Evolutionary conservation across 2,113 vertebrate species (phyloP), one percentile per base, ranked within the genome.

Genomic region (Cyanistes caeruleus): DNA sequence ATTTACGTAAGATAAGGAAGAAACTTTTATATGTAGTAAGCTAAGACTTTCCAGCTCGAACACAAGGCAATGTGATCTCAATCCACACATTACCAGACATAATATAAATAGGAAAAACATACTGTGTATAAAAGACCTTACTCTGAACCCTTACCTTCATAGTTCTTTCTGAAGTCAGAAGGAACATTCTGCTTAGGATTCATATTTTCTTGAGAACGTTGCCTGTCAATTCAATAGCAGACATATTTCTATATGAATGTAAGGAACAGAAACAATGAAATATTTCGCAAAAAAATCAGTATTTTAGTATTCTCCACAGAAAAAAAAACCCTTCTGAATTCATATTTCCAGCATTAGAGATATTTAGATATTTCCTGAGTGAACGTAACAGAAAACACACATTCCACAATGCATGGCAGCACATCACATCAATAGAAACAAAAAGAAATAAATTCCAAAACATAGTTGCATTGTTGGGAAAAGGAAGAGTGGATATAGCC

Each of bases 171-270:
- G 76, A 88, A 76, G 44, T 92, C 48, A 51, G 92, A 95, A 83
- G 69, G 79, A 63, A 80, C 17, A 10, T 77, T 97, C 48, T 94
- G 77, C 70, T 97, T 98, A 68, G 46, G 53, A 48, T 31, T 94
- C 11, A 4, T 49, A 56, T 92, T 93, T 78, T 96, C 92, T 81
- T 87, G 27, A 67, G 93, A 97, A 91, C 74, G 83, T 94, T 91
- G 94, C 98, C 98, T 98, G 97, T 58, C 76, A 96, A 97, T 77
- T 52, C 68, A 97, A 97, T n/a, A 95, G 39, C 41, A 97, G 43
- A 96, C 8, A 87, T n/a, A 91, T 73, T 93, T 81, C 33, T 90
- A 78, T 13, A 51, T 96, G 49, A 98, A 95, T 51, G 27, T 65
- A 93, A 77, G 41, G 52, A 95, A 93, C 21, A 89, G 77, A 90